Evolutionary conservation across 2,113 vertebrate genomes (phyloP).

Genomic region (Barnardius zonarius): DNA sequence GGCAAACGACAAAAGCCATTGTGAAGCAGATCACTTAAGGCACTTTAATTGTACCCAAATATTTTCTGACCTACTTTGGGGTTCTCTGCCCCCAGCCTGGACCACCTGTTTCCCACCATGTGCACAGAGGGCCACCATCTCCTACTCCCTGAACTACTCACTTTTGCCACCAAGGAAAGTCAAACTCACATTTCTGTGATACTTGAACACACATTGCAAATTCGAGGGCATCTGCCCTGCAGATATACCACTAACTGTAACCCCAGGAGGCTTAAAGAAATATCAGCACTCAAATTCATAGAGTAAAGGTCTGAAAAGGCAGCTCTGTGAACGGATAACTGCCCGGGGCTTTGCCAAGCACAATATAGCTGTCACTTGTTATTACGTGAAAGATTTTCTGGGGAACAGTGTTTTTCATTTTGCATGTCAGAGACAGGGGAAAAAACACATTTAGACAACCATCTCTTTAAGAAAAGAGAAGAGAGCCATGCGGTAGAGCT

Average conservation of each 20-base stretch:
- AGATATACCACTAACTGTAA: constrained; percentile 59
- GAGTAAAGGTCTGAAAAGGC: constrained; percentile 69
- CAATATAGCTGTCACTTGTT: constrained; percentile 75
- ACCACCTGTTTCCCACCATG: neutral
- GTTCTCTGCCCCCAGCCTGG: neutral
- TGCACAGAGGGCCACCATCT: accelerated
- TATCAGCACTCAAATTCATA: constrained; percentile 70
- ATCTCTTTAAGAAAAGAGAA: constrained; percentile 58
- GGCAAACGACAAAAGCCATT: neutral
- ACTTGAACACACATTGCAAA: constrained; percentile 30
- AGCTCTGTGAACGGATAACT: constrained; percentile 66
- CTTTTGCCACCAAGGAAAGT: neutral
- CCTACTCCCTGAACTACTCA: neutral
- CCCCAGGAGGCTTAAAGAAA: constrained; percentile 70
- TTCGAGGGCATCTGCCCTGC: constrained; percentile 61
- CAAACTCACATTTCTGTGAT: constrained; percentile 49
- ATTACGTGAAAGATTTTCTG: constrained; percentile 73
- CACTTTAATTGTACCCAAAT: neutral
- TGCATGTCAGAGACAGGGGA: constrained; percentile 56
- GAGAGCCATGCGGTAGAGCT: neutral
- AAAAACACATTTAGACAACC: constrained; percentile 67
- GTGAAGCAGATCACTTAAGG: neutral
- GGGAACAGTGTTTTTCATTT: constrained; percentile 72
- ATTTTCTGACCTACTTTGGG: neutral
- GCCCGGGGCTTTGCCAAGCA: constrained; percentile 69